These are phyloP conservation scores for Ptychodera flava DNA, from an alignment of 35 echinoderm and acorn worm species.

Conservation along the genomic window DNA sequence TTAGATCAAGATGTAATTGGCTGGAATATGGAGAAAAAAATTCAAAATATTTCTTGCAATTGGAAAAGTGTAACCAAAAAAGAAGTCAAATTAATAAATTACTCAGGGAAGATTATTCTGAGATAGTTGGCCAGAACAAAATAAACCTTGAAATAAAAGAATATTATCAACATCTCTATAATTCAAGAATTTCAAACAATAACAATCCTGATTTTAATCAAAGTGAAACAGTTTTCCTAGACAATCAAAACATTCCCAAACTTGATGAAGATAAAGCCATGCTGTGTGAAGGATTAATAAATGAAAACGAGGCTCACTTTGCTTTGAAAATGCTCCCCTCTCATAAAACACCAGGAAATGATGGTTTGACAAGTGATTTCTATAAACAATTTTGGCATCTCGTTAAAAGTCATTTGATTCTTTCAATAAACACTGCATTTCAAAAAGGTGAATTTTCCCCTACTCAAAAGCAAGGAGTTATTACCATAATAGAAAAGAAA, in stretches of 20 bases:
- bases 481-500: slow-evolving; percentile 17
- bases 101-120: background rate
- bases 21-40: slow-evolving; percentile 23
- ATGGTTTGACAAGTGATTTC: background rate
- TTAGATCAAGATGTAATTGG: slow-evolving; percentile 10
- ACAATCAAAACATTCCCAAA: background rate
- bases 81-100: background rate
- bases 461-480: slow-evolving; percentile 17
- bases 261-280: background rate
- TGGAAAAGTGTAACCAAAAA: background rate
- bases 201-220: background rate
- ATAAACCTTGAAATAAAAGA: background rate
- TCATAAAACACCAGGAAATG: background rate
- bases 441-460: slow-evolving; percentile 3
- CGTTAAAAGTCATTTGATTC: background rate
- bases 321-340: background rate
- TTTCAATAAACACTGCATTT: background rate
- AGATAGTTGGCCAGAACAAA: background rate
- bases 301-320: background rate
- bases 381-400: background rate
- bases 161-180: background rate
- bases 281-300: background rate
- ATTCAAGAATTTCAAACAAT: background rate
- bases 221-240: too few species aligned
- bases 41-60: background rate